Conservation (phyloP, 1,140 invertebrate genomes). For the Stegodyphus dumicola region DNA sequence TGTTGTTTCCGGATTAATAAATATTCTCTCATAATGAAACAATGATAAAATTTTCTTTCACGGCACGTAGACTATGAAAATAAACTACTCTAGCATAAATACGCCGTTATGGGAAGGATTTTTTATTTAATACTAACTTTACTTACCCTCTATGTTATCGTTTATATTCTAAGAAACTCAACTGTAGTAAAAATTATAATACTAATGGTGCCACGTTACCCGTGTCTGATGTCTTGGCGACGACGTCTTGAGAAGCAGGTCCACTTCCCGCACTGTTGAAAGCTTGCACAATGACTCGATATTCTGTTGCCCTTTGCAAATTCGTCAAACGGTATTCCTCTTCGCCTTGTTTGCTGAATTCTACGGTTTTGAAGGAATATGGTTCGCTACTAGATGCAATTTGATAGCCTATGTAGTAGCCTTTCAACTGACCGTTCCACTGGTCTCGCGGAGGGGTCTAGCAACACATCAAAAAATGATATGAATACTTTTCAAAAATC, state of each 20-base stretch:
- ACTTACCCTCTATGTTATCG: too few relatives aligned
- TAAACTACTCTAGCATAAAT: too few relatives aligned
- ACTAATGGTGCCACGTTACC: conserved; percentile 25
- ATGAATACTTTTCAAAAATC: background rate
- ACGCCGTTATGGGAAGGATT: too few relatives aligned
- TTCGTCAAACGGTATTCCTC: conserved; percentile 63
- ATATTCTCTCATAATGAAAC: too few relatives aligned
- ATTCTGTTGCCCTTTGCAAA: conserved; percentile 60
- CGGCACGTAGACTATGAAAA: too few relatives aligned
- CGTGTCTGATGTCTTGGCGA: conserved; percentile 61
- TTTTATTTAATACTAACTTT: too few relatives aligned
- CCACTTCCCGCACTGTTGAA: conserved; percentile 63
- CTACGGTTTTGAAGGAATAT: conserved; percentile 91
- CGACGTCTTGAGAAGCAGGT: conserved; percentile 63
- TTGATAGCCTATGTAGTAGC: conserved; percentile 86
- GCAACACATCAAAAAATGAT: background rate
- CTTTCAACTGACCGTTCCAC: conserved; percentile 93
- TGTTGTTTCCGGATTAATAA: too few relatives aligned
- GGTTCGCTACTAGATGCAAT: conserved; percentile 87
- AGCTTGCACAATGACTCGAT: conserved; percentile 63
- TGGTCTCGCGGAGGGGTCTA: conserved; percentile 83
- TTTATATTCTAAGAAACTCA: too few relatives aligned
- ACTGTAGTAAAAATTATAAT: too few relatives aligned
- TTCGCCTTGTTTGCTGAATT: conserved; percentile 81
- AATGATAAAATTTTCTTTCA: too few relatives aligned